phyloP scores from a whole-genome alignment of 2,113 vertebrate genomes.

The Phyllostomus hastatus region DNA sequence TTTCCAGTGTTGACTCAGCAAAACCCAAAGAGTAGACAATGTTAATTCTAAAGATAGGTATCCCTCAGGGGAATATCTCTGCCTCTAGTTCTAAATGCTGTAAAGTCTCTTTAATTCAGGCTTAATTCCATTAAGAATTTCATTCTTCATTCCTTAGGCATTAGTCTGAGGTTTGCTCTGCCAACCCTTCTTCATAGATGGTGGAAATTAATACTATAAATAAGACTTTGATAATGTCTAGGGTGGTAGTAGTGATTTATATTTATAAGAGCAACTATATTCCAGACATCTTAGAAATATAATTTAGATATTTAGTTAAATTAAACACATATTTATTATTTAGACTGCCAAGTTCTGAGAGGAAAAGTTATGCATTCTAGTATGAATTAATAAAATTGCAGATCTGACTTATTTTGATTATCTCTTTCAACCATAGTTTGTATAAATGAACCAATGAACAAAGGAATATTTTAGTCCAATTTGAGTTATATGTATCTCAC shows the following conservation, averaged over 20 bases:
- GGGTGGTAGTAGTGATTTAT: not conserved
- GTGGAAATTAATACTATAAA: constrained; percentile 12
- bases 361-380: not conserved
- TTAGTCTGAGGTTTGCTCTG: not conserved
- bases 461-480: not conserved
- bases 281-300: not conserved
- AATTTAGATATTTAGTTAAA: constrained; percentile 12
- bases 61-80: not conserved
- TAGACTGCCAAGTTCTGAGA: not conserved
- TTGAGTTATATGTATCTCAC: not conserved
- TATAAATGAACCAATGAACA: not conserved
- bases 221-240: not conserved
- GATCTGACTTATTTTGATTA: not conserved
- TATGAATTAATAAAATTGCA: not conserved
- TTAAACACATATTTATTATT: constrained; percentile 9
- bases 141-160: not conserved
- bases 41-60: not conserved
- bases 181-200: not conserved
- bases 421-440: not conserved
- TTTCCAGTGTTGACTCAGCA: not conserved
- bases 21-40: not conserved
- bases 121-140: not conserved
- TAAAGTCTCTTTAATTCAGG: not conserved
- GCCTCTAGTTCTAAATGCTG: not conserved
- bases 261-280: constrained; percentile 1